Percentiles rank a stretch among this genome's conserved stretches.
phyloP scores from a whole-genome alignment of 1,140 invertebrate species.

The Drosophila asahinai region DNA sequence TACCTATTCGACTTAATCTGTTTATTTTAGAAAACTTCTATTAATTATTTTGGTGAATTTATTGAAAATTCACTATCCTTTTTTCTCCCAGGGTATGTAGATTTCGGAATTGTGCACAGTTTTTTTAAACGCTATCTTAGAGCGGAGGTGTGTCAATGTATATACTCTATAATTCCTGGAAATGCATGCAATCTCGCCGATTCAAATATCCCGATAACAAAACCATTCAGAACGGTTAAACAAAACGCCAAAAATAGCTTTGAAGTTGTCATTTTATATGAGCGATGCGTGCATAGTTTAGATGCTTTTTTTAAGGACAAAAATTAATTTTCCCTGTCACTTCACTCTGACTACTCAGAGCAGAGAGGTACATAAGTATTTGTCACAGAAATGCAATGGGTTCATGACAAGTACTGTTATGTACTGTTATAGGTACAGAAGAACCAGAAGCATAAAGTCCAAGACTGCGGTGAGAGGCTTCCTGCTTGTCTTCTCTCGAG shows the following conservation, averaged over 20 bases:
- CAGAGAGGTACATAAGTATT: not conserved
- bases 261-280: not conserved
- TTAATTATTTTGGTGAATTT: not conserved
- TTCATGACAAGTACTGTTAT: conserved; percentile 58
- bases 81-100: not conserved
- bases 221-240: conserved; percentile 20
- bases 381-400: conserved; percentile 32
- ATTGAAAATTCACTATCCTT: not conserved
- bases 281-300: conserved; percentile 6
- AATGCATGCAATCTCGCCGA: conserved; percentile 35
- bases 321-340: conserved; percentile 32
- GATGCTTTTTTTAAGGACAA: conserved; percentile 6
- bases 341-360: conserved; percentile 6
- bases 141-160: conserved; percentile 7
- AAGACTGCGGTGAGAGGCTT: conserved; percentile 76
- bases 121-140: conserved; percentile 10
- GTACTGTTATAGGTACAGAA: conserved; percentile 59
- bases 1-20: no score
- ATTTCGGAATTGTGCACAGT: not conserved
- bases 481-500: conserved; percentile 49
- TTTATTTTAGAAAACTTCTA: no score
- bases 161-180: conserved; percentile 29
- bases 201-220: conserved; percentile 38
- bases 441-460: conserved; percentile 32
- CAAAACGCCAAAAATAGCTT: conserved; percentile 10